phyloP scores from a whole-genome alignment of 2,113 vertebrate genomes.

The Diphyllodes magnificus region DNA sequence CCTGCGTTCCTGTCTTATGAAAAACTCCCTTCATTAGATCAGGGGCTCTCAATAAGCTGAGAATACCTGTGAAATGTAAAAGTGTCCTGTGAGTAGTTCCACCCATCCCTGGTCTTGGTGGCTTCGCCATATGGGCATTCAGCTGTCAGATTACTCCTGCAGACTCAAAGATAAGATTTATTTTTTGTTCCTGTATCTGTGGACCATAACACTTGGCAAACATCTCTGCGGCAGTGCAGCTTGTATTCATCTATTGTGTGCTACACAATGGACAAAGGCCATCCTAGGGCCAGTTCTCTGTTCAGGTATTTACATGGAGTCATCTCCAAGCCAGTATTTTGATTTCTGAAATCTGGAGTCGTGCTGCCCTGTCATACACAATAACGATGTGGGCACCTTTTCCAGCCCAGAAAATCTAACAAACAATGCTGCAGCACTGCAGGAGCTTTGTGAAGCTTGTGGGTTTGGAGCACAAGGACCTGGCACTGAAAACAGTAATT shows the following conservation, averaged over 20 bases:
- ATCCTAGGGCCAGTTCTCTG: not conserved
- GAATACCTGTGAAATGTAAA: not conserved
- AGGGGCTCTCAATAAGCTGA: not conserved
- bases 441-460: not conserved
- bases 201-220: not conserved
- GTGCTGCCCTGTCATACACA: not conserved
- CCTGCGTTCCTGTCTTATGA: not conserved
- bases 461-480: not conserved
- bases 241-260: not conserved
- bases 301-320: not conserved
- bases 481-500: not conserved
- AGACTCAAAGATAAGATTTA: not conserved
- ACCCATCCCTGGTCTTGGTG: not conserved
- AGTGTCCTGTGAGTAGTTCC: not conserved
- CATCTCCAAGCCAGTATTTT: not conserved
- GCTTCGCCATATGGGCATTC: not conserved
- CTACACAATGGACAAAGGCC: not conserved
- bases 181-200: not conserved
- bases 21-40: not conserved
- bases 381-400: rapidly evolving
- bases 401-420: not conserved
- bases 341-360: not conserved
- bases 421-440: not conserved
- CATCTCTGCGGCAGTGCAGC: not conserved
- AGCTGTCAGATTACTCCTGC: not conserved